A percentile compares a stretch with the other conserved stretches of the same genome.
These are phyloP conservation scores for Lymantria monacha DNA, from an alignment of 2,888 invertebrate species.

Conservation along the genomic window DNA sequence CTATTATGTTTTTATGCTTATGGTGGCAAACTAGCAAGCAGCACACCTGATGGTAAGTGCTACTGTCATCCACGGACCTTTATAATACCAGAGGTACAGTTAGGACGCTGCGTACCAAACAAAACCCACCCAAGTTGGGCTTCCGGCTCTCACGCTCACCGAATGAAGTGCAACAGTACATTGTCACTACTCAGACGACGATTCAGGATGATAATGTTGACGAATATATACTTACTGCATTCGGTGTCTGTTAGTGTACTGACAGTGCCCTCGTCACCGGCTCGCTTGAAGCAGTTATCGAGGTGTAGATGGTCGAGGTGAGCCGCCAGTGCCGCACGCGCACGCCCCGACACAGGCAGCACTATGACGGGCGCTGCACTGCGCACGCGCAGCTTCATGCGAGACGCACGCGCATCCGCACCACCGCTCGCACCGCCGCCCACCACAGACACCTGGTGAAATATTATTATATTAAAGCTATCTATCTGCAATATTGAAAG, in stretches of 20 bases:
- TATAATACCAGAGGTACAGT: too few relatives aligned
- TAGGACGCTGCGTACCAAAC: too few relatives aligned
- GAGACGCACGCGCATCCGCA: conserved; percentile 33
- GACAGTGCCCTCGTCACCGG: conserved; percentile 80
- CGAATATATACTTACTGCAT: conserved; percentile 46
- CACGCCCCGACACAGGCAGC: conserved; percentile 91
- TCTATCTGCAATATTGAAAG: too few relatives aligned
- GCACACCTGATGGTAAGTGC: too few relatives aligned
- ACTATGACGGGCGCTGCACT: conserved; percentile 90
- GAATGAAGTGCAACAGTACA: too few relatives aligned
- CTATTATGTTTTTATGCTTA: too few relatives aligned
- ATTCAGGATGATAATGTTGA: too few relatives aligned
- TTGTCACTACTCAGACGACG: too few relatives aligned
- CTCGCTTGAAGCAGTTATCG: conserved; percentile 87
- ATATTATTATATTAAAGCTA: neutral
- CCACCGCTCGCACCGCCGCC: conserved; percentile 11
- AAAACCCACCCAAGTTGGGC: too few relatives aligned
- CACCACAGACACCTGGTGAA: conserved; percentile 30
- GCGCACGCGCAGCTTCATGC: conserved; percentile 76
- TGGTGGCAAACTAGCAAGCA: too few relatives aligned
- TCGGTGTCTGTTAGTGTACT: conserved; percentile 65
- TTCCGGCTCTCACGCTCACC: too few relatives aligned
- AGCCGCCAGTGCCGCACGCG: conserved; percentile 89
- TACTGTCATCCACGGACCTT: too few relatives aligned
- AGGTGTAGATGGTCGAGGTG: conserved; percentile 91